A percentile compares a stretch with the other conserved stretches of the same genome.
Conservation (phyloP, 37 sponge, comb jelly and placozoan genomes). For the Beroe ovata region DNA sequence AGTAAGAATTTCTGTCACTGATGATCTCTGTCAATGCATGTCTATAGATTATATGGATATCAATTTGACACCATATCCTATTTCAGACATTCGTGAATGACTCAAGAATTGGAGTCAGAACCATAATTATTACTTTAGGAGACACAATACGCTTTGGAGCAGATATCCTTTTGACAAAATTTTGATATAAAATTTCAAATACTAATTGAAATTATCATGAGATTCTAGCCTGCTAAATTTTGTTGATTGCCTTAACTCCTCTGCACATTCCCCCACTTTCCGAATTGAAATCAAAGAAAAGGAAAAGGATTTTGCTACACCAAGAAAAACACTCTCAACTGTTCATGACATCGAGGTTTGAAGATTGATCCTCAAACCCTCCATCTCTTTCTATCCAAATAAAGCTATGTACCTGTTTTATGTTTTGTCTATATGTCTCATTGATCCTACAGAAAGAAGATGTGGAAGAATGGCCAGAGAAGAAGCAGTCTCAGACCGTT, state of each 20-base stretch:
- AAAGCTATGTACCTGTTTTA: too few species aligned
- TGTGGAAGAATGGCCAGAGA: conserved; percentile 33
- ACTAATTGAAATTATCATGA: too few species aligned
- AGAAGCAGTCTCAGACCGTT: conserved; percentile 26
- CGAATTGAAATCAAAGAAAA: conserved; percentile 63
- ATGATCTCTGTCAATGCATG: too few species aligned
- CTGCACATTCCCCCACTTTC: conserved; percentile 34
- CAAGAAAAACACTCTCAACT: conserved; percentile 49
- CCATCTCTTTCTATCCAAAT: too few species aligned
- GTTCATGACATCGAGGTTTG: conserved; percentile 66
- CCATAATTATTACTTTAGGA: conserved; percentile 10
- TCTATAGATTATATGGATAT: too few species aligned
- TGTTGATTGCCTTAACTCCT: neutral
- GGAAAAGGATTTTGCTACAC: conserved; percentile 6
- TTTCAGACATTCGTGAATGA: conserved; percentile 63
- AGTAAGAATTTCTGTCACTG: too few species aligned
- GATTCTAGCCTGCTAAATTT: too few species aligned
- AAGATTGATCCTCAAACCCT: too few species aligned
- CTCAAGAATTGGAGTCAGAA: conserved; percentile 41
- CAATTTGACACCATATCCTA: too few species aligned
- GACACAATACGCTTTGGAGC: conserved; percentile 56
- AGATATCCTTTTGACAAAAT: neutral
- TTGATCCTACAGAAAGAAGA: conserved; percentile 16
- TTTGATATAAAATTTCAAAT: too few species aligned
- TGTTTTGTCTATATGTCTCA: too few species aligned